phyloP scores from a whole-genome alignment of 23 tunicate species.

The Ascidia mentula region DNA sequence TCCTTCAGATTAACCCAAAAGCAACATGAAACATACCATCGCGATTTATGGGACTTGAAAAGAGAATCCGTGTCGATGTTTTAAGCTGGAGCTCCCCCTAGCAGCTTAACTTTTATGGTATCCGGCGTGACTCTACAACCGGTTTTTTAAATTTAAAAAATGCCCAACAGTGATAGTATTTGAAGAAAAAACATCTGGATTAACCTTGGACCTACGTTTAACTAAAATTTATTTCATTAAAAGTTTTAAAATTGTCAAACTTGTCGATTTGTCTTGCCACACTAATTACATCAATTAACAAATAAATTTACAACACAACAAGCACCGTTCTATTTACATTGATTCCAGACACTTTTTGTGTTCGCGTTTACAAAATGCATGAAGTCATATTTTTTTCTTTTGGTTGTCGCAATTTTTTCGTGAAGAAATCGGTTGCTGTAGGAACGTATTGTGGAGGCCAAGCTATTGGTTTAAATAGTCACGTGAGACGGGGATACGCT shows the following conservation, averaged over 20 bases:
- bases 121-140: background rate
- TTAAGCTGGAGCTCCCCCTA: background rate
- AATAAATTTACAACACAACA: no score
- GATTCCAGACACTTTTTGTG: no score
- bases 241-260: no score
- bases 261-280: no score
- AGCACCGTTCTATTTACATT: no score
- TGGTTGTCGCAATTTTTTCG: background rate
- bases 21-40: background rate
- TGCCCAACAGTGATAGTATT: background rate
- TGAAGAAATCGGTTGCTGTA: constrained; percentile 25
- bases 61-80: background rate
- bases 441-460: constrained; percentile 17
- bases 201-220: background rate
- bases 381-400: no score
- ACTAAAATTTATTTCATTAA: background rate
- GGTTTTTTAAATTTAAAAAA: background rate
- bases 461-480: constrained; percentile 23
- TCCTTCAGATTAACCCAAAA: no score
- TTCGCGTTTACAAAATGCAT: background rate
- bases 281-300: no score
- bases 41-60: background rate
- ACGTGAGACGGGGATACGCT: constrained; percentile 11
- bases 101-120: background rate
- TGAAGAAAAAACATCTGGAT: background rate